Evolutionary conservation across 2,888 invertebrate species (phyloP), one percentile per base, ranked within the genome.

Genomic region (Drosophila borborema): DNA sequence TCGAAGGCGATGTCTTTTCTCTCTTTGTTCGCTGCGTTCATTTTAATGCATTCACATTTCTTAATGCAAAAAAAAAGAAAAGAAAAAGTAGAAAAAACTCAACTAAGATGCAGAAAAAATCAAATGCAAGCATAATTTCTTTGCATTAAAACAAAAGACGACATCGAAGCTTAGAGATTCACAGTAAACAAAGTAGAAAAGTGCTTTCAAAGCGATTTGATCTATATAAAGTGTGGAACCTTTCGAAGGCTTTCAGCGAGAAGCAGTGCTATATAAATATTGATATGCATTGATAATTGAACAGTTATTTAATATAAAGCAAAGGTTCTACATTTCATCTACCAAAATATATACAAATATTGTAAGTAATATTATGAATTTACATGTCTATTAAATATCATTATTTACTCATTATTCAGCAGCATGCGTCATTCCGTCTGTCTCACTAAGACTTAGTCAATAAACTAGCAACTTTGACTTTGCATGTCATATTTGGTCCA

Each of bases 21-120:
- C 45, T 60, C n/a, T 51, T 20, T 14, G 49, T 62, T 23, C 38
- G 20, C 20, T 60, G 46, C 53, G 43, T 66, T 51, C 55, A 71
- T 64, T 88, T 81, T 60, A 82, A 87, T 79, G 77, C 70, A 68
- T 72, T 41, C 70, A 60, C 80, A 80, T 77, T 77, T 77, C 64
- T 70, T 64, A 74, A 74, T 78, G 76, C 82, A 36, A 61, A 63
- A 56, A 36, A 51, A n/a, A 31, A 20, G 38, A 10, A 9, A 16
- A 20, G 23, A 23, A 38, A 16, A 23, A 23, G 49, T n/a, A 23
- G 38, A 54, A 38, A n/a, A 23, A 18, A 40, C 2, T 0, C 34
- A 51, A 36, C 36, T 51, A 49, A 70, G 49, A 51, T 63, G n/a
- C 36, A 38, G 48, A 10, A 67, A 23, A 48, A 18, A 20, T 23